Conservation (phyloP, 2,888 invertebrate genomes). For the Margaritifera margaritifera region DNA sequence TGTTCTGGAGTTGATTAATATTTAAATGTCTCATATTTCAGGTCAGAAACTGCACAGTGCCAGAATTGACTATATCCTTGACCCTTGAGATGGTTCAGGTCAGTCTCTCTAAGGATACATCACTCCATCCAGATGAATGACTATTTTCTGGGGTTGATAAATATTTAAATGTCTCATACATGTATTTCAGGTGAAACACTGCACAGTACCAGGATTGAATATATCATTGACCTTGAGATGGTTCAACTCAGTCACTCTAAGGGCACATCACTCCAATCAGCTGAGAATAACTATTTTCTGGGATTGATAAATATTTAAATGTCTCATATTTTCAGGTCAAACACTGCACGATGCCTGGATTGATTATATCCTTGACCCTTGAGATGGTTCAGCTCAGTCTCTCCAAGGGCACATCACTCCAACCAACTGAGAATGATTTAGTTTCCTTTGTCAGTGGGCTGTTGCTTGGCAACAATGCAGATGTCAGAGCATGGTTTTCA, state of each 20-base stretch:
- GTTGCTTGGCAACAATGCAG: conserved; percentile 90
- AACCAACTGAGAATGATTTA: conserved; percentile 74
- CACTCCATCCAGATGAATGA: not conserved
- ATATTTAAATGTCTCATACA: too few relatives aligned
- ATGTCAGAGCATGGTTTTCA: conserved; percentile 93
- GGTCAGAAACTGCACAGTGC: too few relatives aligned
- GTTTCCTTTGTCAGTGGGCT: conserved; percentile 92
- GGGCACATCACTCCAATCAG: not conserved
- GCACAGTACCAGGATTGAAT: too few relatives aligned
- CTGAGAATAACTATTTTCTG: conserved; percentile 5
- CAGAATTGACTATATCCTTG: too few relatives aligned
- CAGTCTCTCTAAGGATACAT: too few relatives aligned
- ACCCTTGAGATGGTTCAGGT: too few relatives aligned
- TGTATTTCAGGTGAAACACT: too few relatives aligned
- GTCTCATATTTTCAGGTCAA: conserved; percentile 77
- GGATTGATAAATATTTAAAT: not conserved
- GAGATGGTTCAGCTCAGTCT: conserved; percentile 71
- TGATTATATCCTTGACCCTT: conserved; percentile 88
- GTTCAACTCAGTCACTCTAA: too few relatives aligned
- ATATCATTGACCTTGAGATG: too few relatives aligned
- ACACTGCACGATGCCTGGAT: conserved; percentile 89
- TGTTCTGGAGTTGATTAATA: too few relatives aligned
- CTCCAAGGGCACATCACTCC: conserved; percentile 73
- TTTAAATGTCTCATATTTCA: too few relatives aligned
- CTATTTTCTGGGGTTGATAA: too few relatives aligned